Evolutionary conservation across 2,113 vertebrate genomes (phyloP), one percentile per base, ranked within the genome.

Genomic region (Petrocephalus microphthalmus): DNA sequence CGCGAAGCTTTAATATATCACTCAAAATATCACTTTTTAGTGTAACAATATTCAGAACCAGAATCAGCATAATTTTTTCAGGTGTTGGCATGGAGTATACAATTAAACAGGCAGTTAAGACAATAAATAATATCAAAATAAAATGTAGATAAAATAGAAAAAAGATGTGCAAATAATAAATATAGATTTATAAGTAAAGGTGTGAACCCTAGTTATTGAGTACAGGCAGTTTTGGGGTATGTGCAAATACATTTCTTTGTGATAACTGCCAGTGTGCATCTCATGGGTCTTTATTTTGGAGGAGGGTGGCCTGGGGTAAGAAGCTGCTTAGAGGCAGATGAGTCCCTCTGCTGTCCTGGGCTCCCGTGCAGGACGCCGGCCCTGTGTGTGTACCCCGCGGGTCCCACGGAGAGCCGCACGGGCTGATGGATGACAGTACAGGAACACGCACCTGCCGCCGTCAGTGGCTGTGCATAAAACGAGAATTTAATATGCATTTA

Each of bases 401-500:
- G 71, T 78, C 42, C 71, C 71, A 42, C 33, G 71, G 42, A 42
- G 33, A 78, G 33, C 71, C 17, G 2, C 13, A n/a, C n/a, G 29
- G 15, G 71, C 33, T 19, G 33, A 33, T 19, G 2, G 5, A 5
- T 78, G 71, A 78, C 11, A 37, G 5, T 6, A 78, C 71, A 1
- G 33, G 13, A 7, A 20, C 17, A 42, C 0, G 71, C 13, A 42
- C 33, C 29, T 84, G 22, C 45, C 22, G 22, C 52, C 49, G 20
- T 25, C n/a, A 0, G 13, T 15, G 22, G 22, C 25, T 84, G 45
- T 29, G 45, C 47, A 84, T 47, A 84, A 84, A 84, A 52, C 5
- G 82, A 25, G 22, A 25, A 49, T 52, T 84, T 52, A 51, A 84
- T 84, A 84, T 84, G 8, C 49, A 84, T 84, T 84, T 84, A 51